phyloP scores from a whole-genome alignment of 2,888 invertebrate species.

The Drosophila diplacantha region DNA sequence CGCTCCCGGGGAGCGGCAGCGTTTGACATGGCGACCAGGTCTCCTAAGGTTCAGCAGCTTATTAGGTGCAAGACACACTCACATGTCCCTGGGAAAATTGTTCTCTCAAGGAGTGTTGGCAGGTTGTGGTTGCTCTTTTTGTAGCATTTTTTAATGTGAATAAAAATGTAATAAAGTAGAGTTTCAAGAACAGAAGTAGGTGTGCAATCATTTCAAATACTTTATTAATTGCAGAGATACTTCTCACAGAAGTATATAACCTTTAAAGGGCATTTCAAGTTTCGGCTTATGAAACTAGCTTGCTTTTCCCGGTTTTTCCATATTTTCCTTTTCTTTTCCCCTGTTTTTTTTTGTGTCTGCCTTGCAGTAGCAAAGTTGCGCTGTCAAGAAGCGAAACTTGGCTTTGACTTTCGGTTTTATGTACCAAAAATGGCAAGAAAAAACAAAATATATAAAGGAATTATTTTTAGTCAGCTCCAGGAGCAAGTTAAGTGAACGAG shows the following conservation, averaged over 20 bases:
- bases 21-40: conserved; percentile 18
- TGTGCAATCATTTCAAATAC: no score
- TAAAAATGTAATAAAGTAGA: no score
- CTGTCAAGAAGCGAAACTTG: conserved; percentile 37
- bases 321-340: not conserved
- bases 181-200: not conserved
- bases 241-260: no score
- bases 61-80: conserved; percentile 26
- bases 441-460: not conserved
- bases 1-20: not conserved
- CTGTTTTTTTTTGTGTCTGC: not conserved
- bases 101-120: not conserved
- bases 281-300: not conserved
- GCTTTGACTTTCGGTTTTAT: conserved; percentile 41
- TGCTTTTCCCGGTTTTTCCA: not conserved
- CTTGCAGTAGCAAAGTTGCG: conserved; percentile 26
- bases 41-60: conserved; percentile 23
- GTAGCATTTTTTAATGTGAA: not conserved
- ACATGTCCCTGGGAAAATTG: conserved; percentile 21
- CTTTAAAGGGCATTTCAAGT: not conserved
- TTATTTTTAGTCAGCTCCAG: conserved; percentile 31
- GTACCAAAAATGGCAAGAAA: conserved; percentile 12
- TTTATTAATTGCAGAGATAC: no score
- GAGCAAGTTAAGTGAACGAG: conserved; percentile 18
- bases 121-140: not conserved